phyloP scores from a whole-genome alignment of 2,888 invertebrate genomes.

The Chouioia cunea region DNA sequence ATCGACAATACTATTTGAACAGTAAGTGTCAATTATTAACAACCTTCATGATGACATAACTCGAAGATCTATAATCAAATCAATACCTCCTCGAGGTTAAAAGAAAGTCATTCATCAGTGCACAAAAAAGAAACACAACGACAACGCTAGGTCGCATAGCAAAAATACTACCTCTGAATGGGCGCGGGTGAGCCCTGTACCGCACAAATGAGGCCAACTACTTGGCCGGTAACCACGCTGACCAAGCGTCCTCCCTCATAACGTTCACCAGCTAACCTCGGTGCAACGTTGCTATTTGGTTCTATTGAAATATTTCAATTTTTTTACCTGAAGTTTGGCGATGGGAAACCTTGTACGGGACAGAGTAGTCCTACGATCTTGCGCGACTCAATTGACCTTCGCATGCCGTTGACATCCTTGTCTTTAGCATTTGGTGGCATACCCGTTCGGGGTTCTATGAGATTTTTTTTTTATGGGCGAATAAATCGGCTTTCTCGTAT shows the following conservation, averaged over 20 bases:
- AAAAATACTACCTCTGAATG: slow-evolving; percentile 73
- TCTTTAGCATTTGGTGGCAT: slow-evolving; percentile 68
- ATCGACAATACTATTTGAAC: too few species aligned
- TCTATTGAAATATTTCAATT: slow-evolving; percentile 58
- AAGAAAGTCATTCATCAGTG: too few species aligned
- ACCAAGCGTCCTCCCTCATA: slow-evolving; percentile 77
- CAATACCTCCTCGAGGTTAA: too few species aligned
- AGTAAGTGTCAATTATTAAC: too few species aligned
- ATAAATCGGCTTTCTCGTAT: slow-evolving; percentile 13
- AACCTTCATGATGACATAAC: too few species aligned
- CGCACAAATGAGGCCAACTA: slow-evolving; percentile 77
- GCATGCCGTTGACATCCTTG: slow-evolving; percentile 64
- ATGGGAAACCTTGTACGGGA: slow-evolving; percentile 73
- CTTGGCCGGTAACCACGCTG: slow-evolving; percentile 69
- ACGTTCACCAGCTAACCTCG: slow-evolving; percentile 74
- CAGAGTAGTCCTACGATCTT: slow-evolving; percentile 69
- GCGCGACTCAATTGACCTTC: slow-evolving; percentile 54
- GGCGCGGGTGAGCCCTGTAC: slow-evolving; percentile 78
- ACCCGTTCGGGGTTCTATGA: slow-evolving; percentile 67
- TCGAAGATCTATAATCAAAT: too few species aligned
- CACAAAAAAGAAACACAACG: neutral
- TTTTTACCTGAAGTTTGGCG: slow-evolving; percentile 71
- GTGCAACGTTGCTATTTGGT: slow-evolving; percentile 76
- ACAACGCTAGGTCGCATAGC: slow-evolving; percentile 50
- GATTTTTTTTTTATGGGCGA: neutral